These are phyloP conservation scores for Chouioia cunea DNA, from an alignment of 2,888 invertebrate species.

Conservation along the genomic window DNA sequence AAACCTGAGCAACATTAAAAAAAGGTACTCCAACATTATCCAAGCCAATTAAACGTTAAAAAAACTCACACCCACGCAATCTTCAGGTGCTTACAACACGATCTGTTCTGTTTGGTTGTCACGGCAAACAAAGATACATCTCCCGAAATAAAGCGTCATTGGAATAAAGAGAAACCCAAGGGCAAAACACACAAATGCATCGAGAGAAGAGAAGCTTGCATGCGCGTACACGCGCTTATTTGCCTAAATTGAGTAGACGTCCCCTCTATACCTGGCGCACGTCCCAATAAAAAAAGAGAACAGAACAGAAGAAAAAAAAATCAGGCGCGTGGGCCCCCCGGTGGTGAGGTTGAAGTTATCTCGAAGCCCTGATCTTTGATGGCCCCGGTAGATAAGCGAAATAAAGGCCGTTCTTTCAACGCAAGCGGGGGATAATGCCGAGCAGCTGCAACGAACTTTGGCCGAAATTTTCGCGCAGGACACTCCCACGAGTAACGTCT, in stretches of 20 bases:
- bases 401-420: conserved; percentile 54
- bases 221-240: conserved; percentile 49
- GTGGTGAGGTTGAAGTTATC: conserved; percentile 57
- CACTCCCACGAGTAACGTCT: conserved; percentile 22
- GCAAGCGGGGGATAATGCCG: conserved; percentile 29
- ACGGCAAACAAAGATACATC: too few relatives aligned
- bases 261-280: conserved; percentile 17
- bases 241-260: conserved; percentile 54
- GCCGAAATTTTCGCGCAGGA: not conserved
- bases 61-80: conserved; percentile 11
- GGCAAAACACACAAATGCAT: conserved; percentile 34
- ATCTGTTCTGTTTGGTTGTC: too few relatives aligned
- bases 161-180: not conserved
- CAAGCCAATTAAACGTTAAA: conserved; percentile 25
- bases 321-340: conserved; percentile 57
- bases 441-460: conserved; percentile 5
- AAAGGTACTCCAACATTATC: conserved; percentile 8
- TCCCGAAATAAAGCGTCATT: too few relatives aligned
- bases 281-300: conserved; percentile 1
- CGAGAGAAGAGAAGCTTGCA: conserved; percentile 32
- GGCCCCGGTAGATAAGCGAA: conserved; percentile 59
- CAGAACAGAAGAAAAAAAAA: conserved; percentile 38
- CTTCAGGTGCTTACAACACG: too few relatives aligned
- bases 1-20: not conserved
- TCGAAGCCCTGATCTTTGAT: conserved; percentile 65